Percentiles rank a stretch among this genome's conserved stretches.
Evolutionary conservation across 2,113 vertebrate genomes (phyloP).

Genomic region (Cyanoramphus novaezelandiae): DNA sequence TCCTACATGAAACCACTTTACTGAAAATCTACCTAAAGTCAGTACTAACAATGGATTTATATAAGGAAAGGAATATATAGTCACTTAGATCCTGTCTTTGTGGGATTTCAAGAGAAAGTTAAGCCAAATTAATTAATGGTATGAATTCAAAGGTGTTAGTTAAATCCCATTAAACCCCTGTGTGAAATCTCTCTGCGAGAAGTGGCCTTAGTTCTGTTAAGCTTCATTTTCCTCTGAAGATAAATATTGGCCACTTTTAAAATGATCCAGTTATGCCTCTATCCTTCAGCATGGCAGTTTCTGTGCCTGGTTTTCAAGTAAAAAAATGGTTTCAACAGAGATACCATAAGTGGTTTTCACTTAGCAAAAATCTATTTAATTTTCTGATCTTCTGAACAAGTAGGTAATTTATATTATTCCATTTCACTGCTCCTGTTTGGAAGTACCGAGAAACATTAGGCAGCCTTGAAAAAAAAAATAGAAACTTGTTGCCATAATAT

Average conservation of each 20-base stretch:
- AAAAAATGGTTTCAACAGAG: neutral
- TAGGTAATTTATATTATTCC: neutral
- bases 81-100: neutral
- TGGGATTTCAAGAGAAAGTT: neutral
- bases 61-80: neutral
- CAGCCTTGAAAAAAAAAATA: neutral
- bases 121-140: slow-evolving; percentile 30
- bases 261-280: neutral
- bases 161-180: slow-evolving; percentile 31
- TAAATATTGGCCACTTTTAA: neutral
- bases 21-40: neutral
- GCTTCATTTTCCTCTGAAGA: slow-evolving; percentile 3
- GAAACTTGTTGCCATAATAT: slow-evolving; percentile 47
- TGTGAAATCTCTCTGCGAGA: neutral
- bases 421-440: neutral
- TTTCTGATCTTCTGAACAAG: neutral
- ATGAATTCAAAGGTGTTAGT: neutral
- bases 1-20: neutral
- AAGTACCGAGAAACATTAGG: slow-evolving; percentile 15
- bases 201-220: neutral
- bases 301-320: neutral
- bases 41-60: neutral
- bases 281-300: neutral
- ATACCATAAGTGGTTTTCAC: neutral
- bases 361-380: neutral